Percentiles rank a stretch among this genome's conserved stretches.
phyloP scores from a whole-genome alignment of 2,797 vertebrate species.

The Capromys pilorides region DNA sequence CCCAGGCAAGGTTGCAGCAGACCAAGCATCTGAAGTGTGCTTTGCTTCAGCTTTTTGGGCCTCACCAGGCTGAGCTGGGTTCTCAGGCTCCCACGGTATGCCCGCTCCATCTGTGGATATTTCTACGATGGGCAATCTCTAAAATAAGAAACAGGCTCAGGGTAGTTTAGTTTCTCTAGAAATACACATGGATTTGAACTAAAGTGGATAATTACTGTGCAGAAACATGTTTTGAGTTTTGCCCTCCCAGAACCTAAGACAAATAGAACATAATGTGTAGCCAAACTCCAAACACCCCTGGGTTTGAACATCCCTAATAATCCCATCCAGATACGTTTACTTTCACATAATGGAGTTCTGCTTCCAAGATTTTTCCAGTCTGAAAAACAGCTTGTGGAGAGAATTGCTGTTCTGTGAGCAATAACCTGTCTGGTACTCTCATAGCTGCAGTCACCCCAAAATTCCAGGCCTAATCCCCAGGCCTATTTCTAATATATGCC shows the following conservation, averaged over 20 bases:
- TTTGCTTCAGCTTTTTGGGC: neutral
- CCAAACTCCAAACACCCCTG: slow-evolving; percentile 69
- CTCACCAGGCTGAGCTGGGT: neutral
- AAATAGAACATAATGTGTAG: slow-evolving; percentile 73
- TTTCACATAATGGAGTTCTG: slow-evolving; percentile 65
- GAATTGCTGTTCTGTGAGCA: slow-evolving; percentile 32
- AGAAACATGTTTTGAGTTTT: slow-evolving; percentile 78
- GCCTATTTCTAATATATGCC: slow-evolving; percentile 33
- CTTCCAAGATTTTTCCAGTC: slow-evolving; percentile 63
- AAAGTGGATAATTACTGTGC: slow-evolving; percentile 65
- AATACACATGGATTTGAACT: slow-evolving; percentile 54
- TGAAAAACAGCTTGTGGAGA: slow-evolving; percentile 61
- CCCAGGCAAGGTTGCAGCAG: neutral
- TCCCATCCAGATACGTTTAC: slow-evolving; percentile 69
- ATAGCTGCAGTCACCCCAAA: neutral
- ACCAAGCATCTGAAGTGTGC: neutral
- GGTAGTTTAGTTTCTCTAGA: slow-evolving; percentile 50
- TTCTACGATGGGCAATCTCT: slow-evolving; percentile 21
- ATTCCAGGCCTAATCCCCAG: slow-evolving; percentile 15
- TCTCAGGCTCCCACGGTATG: neutral
- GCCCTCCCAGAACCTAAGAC: slow-evolving; percentile 69
- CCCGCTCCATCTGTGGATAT: neutral
- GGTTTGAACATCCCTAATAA: slow-evolving; percentile 66
- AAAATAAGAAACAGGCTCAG: slow-evolving; percentile 67
- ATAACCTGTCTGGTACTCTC: neutral